Conservation (phyloP, 2,888 invertebrate genomes). For the Eristalis arbustorum region DNA sequence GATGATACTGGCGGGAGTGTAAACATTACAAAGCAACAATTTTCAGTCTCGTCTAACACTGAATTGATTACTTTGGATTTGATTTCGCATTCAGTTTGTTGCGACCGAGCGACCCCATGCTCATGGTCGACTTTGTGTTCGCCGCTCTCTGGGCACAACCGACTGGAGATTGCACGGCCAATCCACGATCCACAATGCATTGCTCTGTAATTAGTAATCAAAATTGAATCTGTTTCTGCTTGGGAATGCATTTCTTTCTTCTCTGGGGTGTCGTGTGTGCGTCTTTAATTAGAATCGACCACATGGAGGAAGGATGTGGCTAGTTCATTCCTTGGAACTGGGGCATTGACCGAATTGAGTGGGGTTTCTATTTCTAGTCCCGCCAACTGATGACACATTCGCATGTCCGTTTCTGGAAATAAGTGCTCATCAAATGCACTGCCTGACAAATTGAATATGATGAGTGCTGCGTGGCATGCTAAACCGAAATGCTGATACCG, state of each 20-base stretch:
- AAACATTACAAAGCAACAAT: constrained; percentile 28
- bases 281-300: background rate
- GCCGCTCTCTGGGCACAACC: background rate
- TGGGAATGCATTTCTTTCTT: background rate
- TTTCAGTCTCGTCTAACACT: constrained; percentile 17
- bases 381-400: too few relatives aligned
- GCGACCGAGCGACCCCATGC: background rate
- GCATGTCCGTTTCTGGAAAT: too few relatives aligned
- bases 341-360: too few relatives aligned
- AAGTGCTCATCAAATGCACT: too few relatives aligned
- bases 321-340: too few relatives aligned
- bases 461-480: too few relatives aligned
- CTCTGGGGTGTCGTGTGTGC: background rate
- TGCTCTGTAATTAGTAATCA: constrained; percentile 22
- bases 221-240: constrained; percentile 6
- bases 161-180: background rate
- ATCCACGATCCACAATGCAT: background rate
- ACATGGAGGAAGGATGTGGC: too few relatives aligned
- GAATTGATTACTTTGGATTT: constrained; percentile 48
- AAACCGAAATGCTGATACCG: too few relatives aligned
- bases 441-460: too few relatives aligned
- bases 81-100: constrained; percentile 19
- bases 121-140: constrained; percentile 6
- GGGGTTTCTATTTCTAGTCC: too few relatives aligned
- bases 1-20: constrained; percentile 30